A percentile compares a stretch with the other conserved stretches of the same genome.
phyloP scores from a whole-genome alignment of 2,888 invertebrate genomes.

The Perizoma affinitatum region DNA sequence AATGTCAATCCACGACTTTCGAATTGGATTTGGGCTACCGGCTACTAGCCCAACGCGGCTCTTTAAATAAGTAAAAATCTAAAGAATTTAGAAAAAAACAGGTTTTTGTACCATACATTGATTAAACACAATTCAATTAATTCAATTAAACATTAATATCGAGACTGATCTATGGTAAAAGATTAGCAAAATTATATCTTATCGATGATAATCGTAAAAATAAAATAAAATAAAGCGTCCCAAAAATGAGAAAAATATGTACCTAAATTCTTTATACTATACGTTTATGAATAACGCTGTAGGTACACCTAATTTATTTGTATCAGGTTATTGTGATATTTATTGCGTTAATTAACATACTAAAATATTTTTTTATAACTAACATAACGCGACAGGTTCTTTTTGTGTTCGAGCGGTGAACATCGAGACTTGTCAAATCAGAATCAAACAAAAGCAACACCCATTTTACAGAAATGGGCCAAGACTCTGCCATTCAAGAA shows the following conservation, averaged over 20 bases:
- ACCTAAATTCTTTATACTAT: slow-evolving; percentile 19
- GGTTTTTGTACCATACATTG: slow-evolving; percentile 25
- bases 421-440: not conserved
- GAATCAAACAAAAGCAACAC: too few species aligned
- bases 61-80: too few species aligned
- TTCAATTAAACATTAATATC: too few species aligned
- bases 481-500: too few species aligned
- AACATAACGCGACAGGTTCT: slow-evolving; percentile 2
- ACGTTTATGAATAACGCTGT: not conserved
- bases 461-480: too few species aligned
- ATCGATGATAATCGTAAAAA: slow-evolving; percentile 38
- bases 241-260: slow-evolving; percentile 34
- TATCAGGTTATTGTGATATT: slow-evolving; percentile 11
- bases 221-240: too few species aligned
- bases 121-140: slow-evolving; percentile 36
- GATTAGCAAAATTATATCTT: slow-evolving; percentile 35
- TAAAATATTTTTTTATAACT: slow-evolving; percentile 3
- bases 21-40: too few species aligned
- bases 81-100: too few species aligned
- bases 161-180: slow-evolving; percentile 25
- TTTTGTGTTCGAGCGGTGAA: slow-evolving; percentile 2
- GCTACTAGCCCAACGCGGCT: too few species aligned
- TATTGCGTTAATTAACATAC: slow-evolving; percentile 18
- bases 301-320: slow-evolving; percentile 9
- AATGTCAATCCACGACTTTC: too few species aligned